These are phyloP conservation scores for Zapornia atra DNA, from an alignment of 2,113 vertebrate species.

Conservation along the genomic window DNA sequence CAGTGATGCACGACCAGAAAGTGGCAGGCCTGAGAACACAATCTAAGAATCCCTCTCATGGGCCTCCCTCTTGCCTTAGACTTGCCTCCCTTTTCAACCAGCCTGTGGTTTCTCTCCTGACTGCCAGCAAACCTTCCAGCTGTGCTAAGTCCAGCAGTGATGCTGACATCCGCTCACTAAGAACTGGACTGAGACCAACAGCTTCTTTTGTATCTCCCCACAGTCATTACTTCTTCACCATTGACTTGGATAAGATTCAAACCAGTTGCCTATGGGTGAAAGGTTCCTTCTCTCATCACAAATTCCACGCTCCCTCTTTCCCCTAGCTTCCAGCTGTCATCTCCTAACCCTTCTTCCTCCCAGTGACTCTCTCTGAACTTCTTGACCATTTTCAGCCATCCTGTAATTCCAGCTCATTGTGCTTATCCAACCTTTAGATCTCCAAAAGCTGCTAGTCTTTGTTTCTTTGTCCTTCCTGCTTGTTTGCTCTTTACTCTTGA, in stretches of 20 bases:
- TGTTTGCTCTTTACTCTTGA: not conserved
- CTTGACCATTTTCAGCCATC: not conserved
- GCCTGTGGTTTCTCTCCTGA: not conserved
- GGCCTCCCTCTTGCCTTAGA: slow-evolving; percentile 1
- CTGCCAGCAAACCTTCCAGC: slow-evolving; percentile 11
- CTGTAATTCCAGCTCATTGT: not conserved
- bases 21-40: slow-evolving; percentile 16
- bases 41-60: not conserved
- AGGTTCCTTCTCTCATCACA: not conserved
- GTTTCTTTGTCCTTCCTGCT: not conserved
- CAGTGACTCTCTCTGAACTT: not conserved
- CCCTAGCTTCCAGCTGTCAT: not conserved
- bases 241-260: slow-evolving; percentile 23
- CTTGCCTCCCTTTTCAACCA: slow-evolving; percentile 4
- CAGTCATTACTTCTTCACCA: not conserved
- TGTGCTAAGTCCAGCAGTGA: not conserved
- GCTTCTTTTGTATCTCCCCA: slow-evolving; percentile 1
- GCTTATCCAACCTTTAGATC: not conserved
- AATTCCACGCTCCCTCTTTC: not conserved
- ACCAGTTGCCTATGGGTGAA: slow-evolving; percentile 38
- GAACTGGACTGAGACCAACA: slow-evolving; percentile 18
- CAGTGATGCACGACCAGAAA: not conserved
- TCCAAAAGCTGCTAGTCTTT: not conserved
- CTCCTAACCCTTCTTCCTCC: not conserved
- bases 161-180: not conserved